Evolutionary conservation across 1,140 invertebrate species (phyloP).

Genomic region (Meteorus sp.): DNA sequence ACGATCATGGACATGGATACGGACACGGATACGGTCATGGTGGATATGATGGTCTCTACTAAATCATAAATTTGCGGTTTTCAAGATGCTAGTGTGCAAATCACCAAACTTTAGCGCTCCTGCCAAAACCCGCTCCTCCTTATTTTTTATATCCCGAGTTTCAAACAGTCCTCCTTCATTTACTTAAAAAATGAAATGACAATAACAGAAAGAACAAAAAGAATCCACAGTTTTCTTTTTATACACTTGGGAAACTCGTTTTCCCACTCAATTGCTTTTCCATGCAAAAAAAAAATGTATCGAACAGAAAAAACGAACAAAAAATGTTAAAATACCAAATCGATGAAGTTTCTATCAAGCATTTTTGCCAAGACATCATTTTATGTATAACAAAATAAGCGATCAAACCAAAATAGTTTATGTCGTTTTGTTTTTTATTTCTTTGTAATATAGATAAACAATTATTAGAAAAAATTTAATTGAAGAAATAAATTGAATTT

Average conservation of each 20-base stretch:
- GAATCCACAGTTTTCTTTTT: too few relatives aligned
- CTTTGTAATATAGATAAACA: not conserved
- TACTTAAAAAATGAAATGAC: too few relatives aligned
- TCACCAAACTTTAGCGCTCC: slow-evolving; percentile 12
- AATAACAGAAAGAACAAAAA: too few relatives aligned
- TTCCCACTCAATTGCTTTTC: too few relatives aligned
- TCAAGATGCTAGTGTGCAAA: slow-evolving; percentile 2
- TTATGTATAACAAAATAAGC: too few relatives aligned
- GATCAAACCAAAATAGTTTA: slow-evolving; percentile 37
- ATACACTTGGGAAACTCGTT: too few relatives aligned
- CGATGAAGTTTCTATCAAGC: too few relatives aligned
- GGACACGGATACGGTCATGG: slow-evolving; percentile 24
- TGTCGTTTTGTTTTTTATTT: slow-evolving; percentile 9
- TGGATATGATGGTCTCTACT: slow-evolving; percentile 28
- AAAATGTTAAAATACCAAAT: too few relatives aligned
- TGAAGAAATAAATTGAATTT: slow-evolving; percentile 50
- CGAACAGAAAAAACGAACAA: too few relatives aligned
- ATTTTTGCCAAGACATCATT: too few relatives aligned
- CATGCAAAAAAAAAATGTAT: too few relatives aligned
- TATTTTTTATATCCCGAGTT: not conserved
- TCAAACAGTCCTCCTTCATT: too few relatives aligned
- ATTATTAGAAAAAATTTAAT: slow-evolving; percentile 40
- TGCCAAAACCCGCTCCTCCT: not conserved
- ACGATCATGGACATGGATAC: slow-evolving; percentile 27
- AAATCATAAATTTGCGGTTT: slow-evolving; percentile 27